Conservation (phyloP, 2,888 invertebrate genomes). For the Reticulitermes lucifugus region DNA sequence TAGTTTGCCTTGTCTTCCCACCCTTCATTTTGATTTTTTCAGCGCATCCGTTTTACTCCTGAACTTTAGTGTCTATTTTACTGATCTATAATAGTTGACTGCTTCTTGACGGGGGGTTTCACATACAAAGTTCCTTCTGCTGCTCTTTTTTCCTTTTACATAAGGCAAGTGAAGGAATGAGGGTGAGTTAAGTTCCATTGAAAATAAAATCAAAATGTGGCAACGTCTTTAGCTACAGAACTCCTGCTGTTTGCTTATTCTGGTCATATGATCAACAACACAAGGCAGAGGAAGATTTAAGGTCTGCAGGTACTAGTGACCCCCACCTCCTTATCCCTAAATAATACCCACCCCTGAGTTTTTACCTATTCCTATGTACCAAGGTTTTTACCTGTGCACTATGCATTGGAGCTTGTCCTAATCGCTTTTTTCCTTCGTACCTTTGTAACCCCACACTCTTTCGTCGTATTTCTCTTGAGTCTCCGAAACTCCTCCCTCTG, state of each 20-base stretch:
- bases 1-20: neutral
- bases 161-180: slow-evolving; percentile 19
- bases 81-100: slow-evolving; percentile 31
- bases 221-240: slow-evolving; percentile 43
- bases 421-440: slow-evolving; percentile 26
- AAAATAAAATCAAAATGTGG: slow-evolving; percentile 42
- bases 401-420: neutral
- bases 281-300: slow-evolving; percentile 47
- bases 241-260: slow-evolving; percentile 53
- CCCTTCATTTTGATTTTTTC: neutral
- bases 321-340: slow-evolving; percentile 22
- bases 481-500: neutral
- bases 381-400: slow-evolving; percentile 30
- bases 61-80: slow-evolving; percentile 20
- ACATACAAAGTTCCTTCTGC: slow-evolving; percentile 23
- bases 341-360: slow-evolving; percentile 33
- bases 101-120: slow-evolving; percentile 6
- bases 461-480: neutral
- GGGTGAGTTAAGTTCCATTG: slow-evolving; percentile 36
- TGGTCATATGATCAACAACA: slow-evolving; percentile 45
- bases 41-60: neutral
- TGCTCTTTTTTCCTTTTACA: slow-evolving; percentile 35
- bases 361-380: slow-evolving; percentile 24
- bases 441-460: neutral
- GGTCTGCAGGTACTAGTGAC: slow-evolving; percentile 39